Evolutionary conservation across 2,888 invertebrate species (phyloP).

Genomic region (Dicranocentrus wangi): DNA sequence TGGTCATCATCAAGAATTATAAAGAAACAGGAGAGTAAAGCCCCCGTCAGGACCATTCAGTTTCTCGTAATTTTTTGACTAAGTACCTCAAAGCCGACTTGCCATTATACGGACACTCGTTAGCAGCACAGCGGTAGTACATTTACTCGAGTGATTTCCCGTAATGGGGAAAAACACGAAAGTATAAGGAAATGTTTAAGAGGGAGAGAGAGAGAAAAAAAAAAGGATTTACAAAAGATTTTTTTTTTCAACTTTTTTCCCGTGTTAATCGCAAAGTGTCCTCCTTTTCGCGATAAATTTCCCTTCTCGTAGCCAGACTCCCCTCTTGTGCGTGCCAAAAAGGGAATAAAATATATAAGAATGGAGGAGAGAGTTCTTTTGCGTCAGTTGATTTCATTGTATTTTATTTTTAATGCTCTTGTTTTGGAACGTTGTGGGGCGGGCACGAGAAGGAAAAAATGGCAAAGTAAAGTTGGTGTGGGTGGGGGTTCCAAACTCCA

Average conservation of each 20-base stretch:
- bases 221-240: conserved; percentile 35
- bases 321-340: conserved; percentile 50
- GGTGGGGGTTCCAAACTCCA: too few species aligned
- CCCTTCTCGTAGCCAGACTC: background rate
- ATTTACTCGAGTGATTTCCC: conserved; percentile 55
- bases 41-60: conserved; percentile 53
- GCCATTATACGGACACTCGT: conserved; percentile 56
- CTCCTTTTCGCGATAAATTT: conserved; percentile 61
- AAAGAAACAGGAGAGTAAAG: conserved; percentile 9
- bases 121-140: conserved; percentile 40
- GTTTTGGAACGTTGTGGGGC: conserved; percentile 9
- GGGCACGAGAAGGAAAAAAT: conserved; percentile 17
- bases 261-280: conserved; percentile 62
- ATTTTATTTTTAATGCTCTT: conserved; percentile 48
- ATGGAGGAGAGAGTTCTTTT: conserved; percentile 20
- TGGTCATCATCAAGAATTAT: conserved; percentile 16
- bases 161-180: conserved; percentile 33
- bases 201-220: too few species aligned
- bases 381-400: conserved; percentile 41
- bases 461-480: background rate
- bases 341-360: conserved; percentile 30
- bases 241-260: conserved; percentile 55
- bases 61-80: conserved; percentile 56
- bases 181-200: background rate
- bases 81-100: conserved; percentile 40